Conservation (phyloP, 2,113 vertebrate species). For the Spermophilus dauricus region DNA sequence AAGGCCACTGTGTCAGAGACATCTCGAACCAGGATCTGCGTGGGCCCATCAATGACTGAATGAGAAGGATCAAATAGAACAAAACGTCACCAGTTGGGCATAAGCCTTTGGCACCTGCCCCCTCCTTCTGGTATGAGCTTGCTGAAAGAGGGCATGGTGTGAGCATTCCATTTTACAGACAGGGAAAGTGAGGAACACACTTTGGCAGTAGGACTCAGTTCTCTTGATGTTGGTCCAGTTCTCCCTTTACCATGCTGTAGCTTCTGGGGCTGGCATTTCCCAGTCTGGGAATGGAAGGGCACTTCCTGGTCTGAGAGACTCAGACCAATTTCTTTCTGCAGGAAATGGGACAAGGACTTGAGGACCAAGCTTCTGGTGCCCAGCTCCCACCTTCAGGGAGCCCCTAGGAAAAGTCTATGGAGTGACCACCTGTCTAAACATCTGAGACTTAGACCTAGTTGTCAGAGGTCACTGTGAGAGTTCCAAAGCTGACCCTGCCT, state of each 20-base stretch:
- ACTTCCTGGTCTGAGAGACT: not conserved
- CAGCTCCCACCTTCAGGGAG: not conserved
- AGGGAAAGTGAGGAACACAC: not conserved
- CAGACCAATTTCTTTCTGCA: not conserved
- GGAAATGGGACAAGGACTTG: not conserved
- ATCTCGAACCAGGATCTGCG: slow-evolving; percentile 95
- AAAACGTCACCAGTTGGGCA: not conserved
- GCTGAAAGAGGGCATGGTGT: not conserved
- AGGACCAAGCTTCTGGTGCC: not conserved
- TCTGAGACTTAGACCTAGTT: not conserved
- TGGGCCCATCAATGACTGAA: slow-evolving; percentile 96
- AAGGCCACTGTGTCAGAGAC: slow-evolving; percentile 97
- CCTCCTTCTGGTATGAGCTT: not conserved
- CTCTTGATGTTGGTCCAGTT: not conserved
- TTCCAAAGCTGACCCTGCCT: not conserved
- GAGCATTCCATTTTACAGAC: not conserved
- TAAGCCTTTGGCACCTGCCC: not conserved
- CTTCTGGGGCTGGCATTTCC: not conserved
- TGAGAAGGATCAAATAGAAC: not conserved
- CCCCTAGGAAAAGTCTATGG: not conserved
- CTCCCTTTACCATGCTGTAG: not conserved
- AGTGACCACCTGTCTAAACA: not conserved
- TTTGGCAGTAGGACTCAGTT: not conserved
- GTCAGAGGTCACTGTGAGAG: not conserved
- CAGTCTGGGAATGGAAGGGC: not conserved